Percentiles rank a stretch among this genome's conserved stretches.
Conservation (phyloP, 2,113 vertebrate genomes). For the Apodemus sylvaticus region DNA sequence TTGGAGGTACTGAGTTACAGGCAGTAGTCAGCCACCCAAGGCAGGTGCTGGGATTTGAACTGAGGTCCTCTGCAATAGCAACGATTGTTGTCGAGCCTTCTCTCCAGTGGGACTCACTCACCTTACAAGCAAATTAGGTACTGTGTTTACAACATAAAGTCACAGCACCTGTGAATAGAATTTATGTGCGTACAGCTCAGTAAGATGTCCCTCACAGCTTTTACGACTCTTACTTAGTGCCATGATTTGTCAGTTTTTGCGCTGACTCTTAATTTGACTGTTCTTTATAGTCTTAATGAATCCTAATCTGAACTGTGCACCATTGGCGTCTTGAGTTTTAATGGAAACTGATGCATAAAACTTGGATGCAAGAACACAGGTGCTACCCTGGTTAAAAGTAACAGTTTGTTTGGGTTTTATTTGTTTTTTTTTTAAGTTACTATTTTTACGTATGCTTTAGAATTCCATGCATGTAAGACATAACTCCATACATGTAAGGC, state of each 20-base stretch:
- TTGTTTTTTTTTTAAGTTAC: neutral
- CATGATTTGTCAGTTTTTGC: neutral
- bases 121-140: neutral
- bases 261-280: neutral
- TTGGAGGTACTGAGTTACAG: neutral
- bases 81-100: too few species aligned
- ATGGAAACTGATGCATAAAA: neutral
- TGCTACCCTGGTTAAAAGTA: neutral
- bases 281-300: neutral
- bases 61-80: neutral
- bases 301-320: neutral
- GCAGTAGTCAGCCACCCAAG: neutral
- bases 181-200: neutral
- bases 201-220: neutral
- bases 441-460: neutral
- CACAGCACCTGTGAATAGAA: neutral
- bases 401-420: neutral
- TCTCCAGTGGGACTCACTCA: neutral
- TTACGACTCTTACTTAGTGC: neutral
- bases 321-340: neutral
- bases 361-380: neutral
- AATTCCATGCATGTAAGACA: too few species aligned
- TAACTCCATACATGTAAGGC: neutral
- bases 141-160: neutral
- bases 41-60: neutral